These are phyloP conservation scores for Caradrina clavipalpis DNA, from an alignment of 2,888 invertebrate species.

Conservation along the genomic window DNA sequence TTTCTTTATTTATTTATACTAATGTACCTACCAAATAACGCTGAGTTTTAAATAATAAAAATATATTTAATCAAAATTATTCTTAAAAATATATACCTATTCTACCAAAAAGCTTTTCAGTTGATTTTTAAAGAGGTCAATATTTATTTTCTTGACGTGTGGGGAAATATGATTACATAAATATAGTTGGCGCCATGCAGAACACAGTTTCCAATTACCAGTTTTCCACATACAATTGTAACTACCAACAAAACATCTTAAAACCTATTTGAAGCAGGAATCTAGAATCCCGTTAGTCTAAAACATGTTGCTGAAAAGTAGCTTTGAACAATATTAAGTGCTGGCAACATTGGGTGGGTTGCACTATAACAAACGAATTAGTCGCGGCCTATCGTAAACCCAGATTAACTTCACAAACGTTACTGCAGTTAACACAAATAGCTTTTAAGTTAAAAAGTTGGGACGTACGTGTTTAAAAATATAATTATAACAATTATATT, in stretches of 20 bases:
- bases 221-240: neutral
- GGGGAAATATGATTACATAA: too few relatives aligned
- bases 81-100: too few relatives aligned
- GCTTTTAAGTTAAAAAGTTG: constrained; percentile 44
- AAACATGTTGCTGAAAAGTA: constrained; percentile 26
- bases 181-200: too few relatives aligned
- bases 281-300: constrained; percentile 20
- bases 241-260: constrained; percentile 11
- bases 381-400: constrained; percentile 63
- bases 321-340: constrained; percentile 40
- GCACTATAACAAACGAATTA: constrained; percentile 60
- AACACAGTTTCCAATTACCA: neutral
- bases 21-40: too few relatives aligned
- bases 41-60: too few relatives aligned
- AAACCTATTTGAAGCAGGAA: constrained; percentile 1
- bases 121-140: too few relatives aligned
- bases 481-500: too few relatives aligned
- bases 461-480: constrained; percentile 35
- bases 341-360: constrained; percentile 39
- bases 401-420: constrained; percentile 58
- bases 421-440: constrained; percentile 59
- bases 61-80: too few relatives aligned
- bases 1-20: too few relatives aligned
- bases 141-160: too few relatives aligned
- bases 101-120: too few relatives aligned